phyloP scores from a whole-genome alignment of 2,797 vertebrate species.

The Tympanoctomys barrerae region DNA sequence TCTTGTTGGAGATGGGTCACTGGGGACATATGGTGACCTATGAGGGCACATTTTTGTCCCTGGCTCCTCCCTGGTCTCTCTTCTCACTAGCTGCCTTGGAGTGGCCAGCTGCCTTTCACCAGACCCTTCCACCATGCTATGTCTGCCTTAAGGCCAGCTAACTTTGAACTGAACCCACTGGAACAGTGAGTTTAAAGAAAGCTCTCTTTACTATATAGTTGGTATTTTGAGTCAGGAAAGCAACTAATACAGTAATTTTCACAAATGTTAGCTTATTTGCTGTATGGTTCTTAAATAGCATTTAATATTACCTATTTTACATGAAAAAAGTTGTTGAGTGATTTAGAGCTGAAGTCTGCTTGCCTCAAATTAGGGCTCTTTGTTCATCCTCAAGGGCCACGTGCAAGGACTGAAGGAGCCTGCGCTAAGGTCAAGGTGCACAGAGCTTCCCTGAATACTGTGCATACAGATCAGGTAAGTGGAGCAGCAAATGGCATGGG shows the following conservation, averaged over 20 bases:
- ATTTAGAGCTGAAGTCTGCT: background rate
- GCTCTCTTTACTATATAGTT: background rate
- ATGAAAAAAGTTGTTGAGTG: background rate
- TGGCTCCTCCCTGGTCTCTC: background rate
- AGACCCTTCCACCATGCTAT: background rate
- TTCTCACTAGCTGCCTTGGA: background rate
- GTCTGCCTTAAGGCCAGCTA: background rate
- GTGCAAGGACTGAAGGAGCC: background rate
- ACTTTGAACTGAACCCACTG: background rate
- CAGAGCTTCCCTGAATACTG: background rate
- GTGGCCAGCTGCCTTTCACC: background rate
- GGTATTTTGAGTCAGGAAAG: background rate
- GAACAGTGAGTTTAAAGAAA: background rate
- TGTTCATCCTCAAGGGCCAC: background rate
- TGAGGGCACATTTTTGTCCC: background rate
- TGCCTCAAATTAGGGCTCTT: background rate
- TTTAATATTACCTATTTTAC: background rate
- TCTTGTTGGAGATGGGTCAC: background rate
- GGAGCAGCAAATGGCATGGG: background rate
- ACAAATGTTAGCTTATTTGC: background rate
- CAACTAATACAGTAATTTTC: background rate
- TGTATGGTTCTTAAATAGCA: background rate
- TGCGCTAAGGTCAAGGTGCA: background rate
- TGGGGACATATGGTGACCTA: background rate
- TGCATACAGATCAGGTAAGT: background rate